Percentiles rank a stretch among this genome's conserved stretches.
These are phyloP conservation scores for Drosophila tropicalis DNA, from an alignment of 1,140 invertebrate species.

Conservation along the genomic window DNA sequence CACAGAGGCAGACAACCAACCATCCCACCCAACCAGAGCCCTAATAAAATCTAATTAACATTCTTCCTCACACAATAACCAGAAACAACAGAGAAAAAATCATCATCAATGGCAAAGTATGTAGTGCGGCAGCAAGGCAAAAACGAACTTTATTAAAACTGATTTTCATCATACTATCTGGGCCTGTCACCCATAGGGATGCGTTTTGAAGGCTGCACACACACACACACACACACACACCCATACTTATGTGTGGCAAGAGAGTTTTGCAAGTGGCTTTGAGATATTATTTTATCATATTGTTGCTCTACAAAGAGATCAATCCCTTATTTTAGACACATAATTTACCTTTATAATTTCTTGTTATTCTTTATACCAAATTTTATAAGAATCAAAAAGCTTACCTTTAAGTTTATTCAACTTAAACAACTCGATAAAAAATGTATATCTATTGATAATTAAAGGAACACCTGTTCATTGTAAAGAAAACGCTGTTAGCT, in stretches of 20 bases:
- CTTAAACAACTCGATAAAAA: background rate
- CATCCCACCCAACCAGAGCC: conserved; percentile 24
- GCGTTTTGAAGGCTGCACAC: conserved; percentile 4
- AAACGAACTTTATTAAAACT: conserved; percentile 79
- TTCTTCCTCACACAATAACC: conserved; percentile 48
- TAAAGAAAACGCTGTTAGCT: too few species aligned
- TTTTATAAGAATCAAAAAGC: background rate
- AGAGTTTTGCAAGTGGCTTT: conserved; percentile 7
- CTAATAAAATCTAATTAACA: conserved; percentile 82
- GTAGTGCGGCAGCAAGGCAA: conserved; percentile 12
- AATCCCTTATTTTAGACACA: too few species aligned
- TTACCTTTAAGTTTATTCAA: background rate
- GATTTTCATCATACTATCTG: conserved; percentile 64
- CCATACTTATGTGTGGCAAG: background rate
- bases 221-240: background rate
- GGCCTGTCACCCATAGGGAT: conserved; percentile 13
- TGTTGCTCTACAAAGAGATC: background rate
- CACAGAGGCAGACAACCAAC: conserved; percentile 46
- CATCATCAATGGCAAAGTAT: conserved; percentile 60
- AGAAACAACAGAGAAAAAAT: conserved; percentile 71
- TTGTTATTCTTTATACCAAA: too few species aligned
- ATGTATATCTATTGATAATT: background rate
- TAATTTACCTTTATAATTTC: too few species aligned
- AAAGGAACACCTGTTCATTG: background rate
- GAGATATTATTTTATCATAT: background rate